Conservation (phyloP, 64 coral and sea anemone species). For the Hydrozoanthus tunicans region DNA sequence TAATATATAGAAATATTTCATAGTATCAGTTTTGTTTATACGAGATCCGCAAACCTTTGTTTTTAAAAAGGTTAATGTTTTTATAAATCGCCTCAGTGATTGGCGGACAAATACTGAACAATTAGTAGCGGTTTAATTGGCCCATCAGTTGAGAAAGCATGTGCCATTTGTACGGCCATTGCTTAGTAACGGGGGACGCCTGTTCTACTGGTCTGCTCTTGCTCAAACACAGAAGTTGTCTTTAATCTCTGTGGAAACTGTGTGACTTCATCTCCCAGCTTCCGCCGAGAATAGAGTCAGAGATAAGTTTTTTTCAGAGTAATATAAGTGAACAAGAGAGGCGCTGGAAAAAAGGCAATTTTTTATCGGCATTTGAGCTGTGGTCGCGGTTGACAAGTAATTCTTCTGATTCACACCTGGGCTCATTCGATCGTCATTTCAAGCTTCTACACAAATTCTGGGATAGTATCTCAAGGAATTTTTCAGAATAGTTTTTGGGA, state of each 20-base stretch:
- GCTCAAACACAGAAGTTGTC: neutral
- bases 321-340: too few relatives aligned
- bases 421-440: too few relatives aligned
- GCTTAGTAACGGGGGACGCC: constrained; percentile 41
- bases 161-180: neutral
- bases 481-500: neutral
- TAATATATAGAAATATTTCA: neutral
- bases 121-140: constrained; percentile 44
- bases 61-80: neutral
- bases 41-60: neutral
- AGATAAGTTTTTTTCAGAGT: neutral
- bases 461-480: too few relatives aligned
- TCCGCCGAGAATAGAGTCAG: neutral
- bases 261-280: neutral
- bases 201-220: neutral
- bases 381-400: neutral
- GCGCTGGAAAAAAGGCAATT: constrained; percentile 13
- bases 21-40: neutral
- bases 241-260: neutral
- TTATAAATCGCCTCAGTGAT: constrained; percentile 6
- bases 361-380: neutral
- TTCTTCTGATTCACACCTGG: neutral
- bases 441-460: too few relatives aligned
- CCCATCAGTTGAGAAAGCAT: neutral
- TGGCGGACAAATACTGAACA: constrained; percentile 28